Base-by-base conservation (phyloP, 2,113 vertebrate species). In the Anhinga rufa region DNA sequence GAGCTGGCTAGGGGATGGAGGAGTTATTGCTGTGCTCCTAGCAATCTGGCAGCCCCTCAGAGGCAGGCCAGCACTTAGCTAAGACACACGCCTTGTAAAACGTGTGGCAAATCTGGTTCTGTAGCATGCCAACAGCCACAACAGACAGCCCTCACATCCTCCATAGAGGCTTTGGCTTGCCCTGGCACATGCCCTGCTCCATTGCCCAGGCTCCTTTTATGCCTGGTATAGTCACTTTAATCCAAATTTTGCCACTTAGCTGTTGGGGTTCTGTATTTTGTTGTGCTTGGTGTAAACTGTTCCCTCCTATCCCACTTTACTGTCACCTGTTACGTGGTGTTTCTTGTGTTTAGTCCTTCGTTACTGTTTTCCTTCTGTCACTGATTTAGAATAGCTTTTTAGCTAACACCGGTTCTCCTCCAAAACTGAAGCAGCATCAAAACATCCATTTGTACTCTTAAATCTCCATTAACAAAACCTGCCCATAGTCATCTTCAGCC, bases 71-170 rank as follows among this genome's bases (percentile, higher is more conserved):
- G 9, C 48, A 26, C 14, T 44, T 29, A 42, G 14, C 10, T 76
- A 21, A 72, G 26, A 72, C 26, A 75, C 6, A 9, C 4, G 9
- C 25, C 29, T 54, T 70, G n/a, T 10, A 48, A 55, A 0, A 2
- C 0, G 1, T 40, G 16, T 2, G 3, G 65, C 90, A 72, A 71
- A 58, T 70, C 28, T 54, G 72, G 15, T 29, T 82, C 70, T 36
- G 54, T 4, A 49, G 12, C 19, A 34, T 3, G 29, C n/a, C 17
- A 16, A 61, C 55, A 79, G 60, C 6, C 9, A 44, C 55, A 52
- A 29, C 4, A 51, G 32, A 51, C 0, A 1, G 38, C 17, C 3
- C 21, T 81, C 64, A 48, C 0, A 2, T 29, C 38, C 62, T 29
- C 57, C 4, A 3, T 0, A 40, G 21, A 19, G 21, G 34, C 9